A percentile compares a stretch with the other conserved stretches of the same genome.
These are phyloP conservation scores for Dipus sagitta DNA, from an alignment of 2,797 vertebrate species.

Conservation along the genomic window DNA sequence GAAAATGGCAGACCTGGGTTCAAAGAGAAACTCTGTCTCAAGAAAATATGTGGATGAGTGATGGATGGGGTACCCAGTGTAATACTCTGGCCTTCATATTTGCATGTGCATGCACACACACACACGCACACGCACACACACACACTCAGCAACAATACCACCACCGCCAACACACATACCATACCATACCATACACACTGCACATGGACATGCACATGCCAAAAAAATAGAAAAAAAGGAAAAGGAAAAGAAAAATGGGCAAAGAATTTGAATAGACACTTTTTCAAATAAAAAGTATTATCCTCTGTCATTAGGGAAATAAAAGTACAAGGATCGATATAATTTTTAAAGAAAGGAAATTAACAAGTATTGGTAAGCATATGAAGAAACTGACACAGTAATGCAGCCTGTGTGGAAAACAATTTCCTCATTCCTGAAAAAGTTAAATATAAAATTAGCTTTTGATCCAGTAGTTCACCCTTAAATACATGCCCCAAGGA, in stretches of 20 bases:
- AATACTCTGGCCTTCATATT: no score
- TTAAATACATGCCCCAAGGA: neutral
- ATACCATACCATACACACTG: no score
- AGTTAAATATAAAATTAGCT: slow-evolving; percentile 17
- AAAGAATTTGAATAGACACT: neutral
- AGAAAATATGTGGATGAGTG: no score
- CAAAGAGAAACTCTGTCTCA: no score
- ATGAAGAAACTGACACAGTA: neutral
- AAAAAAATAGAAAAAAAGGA: neutral
- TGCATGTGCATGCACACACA: no score
- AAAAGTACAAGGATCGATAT: neutral
- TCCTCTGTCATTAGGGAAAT: slow-evolving; percentile 3
- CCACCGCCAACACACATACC: no score
- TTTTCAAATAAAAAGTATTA: neutral
- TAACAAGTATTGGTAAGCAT: neutral
- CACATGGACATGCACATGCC: no score
- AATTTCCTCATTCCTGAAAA: neutral
- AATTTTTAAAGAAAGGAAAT: neutral
- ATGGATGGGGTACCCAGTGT: no score
- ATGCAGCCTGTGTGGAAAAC: neutral
- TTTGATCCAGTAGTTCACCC: neutral
- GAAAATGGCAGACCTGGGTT: no score
- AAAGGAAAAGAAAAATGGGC: neutral
- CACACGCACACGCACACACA: no score
- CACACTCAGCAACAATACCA: no score